Percentiles rank a stretch among this genome's conserved stretches.
These are phyloP conservation scores for Vombatus ursinus DNA, from an alignment of 2,113 vertebrate genomes.

Conservation along the genomic window DNA sequence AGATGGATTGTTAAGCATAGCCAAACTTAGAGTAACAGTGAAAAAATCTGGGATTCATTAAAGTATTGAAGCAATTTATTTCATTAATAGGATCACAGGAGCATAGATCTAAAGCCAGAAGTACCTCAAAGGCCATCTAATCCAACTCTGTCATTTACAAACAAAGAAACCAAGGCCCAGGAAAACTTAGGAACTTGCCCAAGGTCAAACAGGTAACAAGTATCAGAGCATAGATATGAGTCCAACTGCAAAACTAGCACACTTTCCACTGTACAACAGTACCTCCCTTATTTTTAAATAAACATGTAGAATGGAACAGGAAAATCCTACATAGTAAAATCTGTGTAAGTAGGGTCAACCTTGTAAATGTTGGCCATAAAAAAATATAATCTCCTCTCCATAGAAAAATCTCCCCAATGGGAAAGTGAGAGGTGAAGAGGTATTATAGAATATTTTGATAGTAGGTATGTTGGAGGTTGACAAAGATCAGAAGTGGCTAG, in stretches of 20 bases:
- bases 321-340: background rate
- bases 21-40: background rate
- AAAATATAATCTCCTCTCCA: background rate
- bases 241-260: background rate
- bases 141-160: background rate
- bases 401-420: background rate
- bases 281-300: background rate
- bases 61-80: background rate
- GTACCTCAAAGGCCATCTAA: background rate
- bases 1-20: background rate
- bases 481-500: background rate
- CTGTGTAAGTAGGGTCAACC: background rate
- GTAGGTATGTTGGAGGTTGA: background rate
- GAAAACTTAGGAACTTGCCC: background rate
- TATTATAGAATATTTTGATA: background rate
- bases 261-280: background rate
- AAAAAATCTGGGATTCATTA: background rate
- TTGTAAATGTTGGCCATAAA: background rate
- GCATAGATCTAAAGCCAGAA: background rate
- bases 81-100: background rate
- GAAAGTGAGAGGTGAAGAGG: background rate
- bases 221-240: background rate
- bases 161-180: background rate
- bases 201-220: background rate
- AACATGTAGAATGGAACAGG: background rate